Conservation (phyloP, 2,888 invertebrate species). For the Julus scanicus region DNA sequence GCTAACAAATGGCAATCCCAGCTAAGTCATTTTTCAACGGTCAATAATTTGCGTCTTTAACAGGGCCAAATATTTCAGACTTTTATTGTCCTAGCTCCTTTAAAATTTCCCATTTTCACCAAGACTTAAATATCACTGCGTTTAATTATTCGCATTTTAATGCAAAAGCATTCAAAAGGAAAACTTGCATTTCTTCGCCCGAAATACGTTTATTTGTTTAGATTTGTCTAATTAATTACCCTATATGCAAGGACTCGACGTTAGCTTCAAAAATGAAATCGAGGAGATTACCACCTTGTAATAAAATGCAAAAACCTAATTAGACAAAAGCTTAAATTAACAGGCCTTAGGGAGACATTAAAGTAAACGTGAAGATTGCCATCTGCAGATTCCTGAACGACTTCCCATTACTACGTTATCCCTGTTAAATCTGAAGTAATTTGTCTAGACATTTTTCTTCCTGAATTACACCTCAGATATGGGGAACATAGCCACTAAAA, state of each 20-base stretch:
- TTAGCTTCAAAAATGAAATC: neutral
- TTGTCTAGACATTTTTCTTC: neutral
- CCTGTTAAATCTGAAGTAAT: neutral
- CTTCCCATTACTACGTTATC: neutral
- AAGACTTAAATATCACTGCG: neutral
- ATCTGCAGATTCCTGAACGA: neutral
- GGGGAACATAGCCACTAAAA: neutral
- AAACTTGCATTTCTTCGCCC: neutral
- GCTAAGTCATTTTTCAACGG: neutral
- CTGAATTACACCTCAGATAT: neutral
- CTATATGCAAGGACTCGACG: neutral
- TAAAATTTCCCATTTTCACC: neutral
- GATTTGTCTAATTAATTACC: neutral
- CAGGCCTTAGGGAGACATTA: neutral
- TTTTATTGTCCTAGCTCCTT: neutral
- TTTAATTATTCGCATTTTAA: neutral
- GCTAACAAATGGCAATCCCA: neutral
- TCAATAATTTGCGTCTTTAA: neutral
- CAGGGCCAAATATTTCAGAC: neutral
- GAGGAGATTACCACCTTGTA: constrained; percentile 9
- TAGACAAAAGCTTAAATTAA: neutral
- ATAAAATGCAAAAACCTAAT: neutral
- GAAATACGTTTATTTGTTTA: neutral
- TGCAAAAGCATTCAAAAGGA: neutral
- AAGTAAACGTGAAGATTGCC: neutral